Base-by-base conservation (phyloP, 92 coral and sea anemone species). In the Palythoa heliodiscus region DNA sequence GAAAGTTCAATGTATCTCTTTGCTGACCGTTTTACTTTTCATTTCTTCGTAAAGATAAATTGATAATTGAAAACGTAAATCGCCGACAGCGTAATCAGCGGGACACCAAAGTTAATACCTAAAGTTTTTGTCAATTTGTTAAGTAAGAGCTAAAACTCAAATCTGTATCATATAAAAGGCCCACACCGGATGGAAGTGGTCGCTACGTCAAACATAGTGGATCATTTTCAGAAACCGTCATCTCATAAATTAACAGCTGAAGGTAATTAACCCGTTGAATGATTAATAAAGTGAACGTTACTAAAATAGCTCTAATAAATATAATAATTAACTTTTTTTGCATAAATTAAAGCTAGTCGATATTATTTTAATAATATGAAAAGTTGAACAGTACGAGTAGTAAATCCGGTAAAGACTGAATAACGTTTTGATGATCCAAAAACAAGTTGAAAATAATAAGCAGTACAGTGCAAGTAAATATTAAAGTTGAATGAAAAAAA, bases 181-280 rank as follows among this genome's bases (percentile, higher is more conserved):
- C 83, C 13, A 19, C 69, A 3, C 70, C 61, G 71, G 83, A 78
- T 47, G 83, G 70, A 40, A 78, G 55, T 20, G 83, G 83, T 38
- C 83, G 39, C 14, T 78, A 78, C 83, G 60, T 38, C 83, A n/a
- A 52, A 25, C 39, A 38, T 58, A 17, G 83, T 3, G 83, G 71
- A 60, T 60, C 83, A 37, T 77, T 77, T 57, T 78, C 83, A 58
- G 83, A 69, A 78, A 40, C 52, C 53, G 53, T 38, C 54, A 25
- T 78, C 11, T 58, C 71, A n/a, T 78, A 60, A 78, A 10, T 38
- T 78, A 60, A 20, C n/a, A 5, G 15, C 37, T 57, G 20, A 78
- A 78, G 61, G 63, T 52, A 75, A 47, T 22, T 75, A n/a, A 52
- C 25, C 22, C 19, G 22, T 17, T 19, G 19, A 19, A 58, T 5